Conservation (phyloP, 1,140 invertebrate genomes). For the Hypothenemus hampei region DNA sequence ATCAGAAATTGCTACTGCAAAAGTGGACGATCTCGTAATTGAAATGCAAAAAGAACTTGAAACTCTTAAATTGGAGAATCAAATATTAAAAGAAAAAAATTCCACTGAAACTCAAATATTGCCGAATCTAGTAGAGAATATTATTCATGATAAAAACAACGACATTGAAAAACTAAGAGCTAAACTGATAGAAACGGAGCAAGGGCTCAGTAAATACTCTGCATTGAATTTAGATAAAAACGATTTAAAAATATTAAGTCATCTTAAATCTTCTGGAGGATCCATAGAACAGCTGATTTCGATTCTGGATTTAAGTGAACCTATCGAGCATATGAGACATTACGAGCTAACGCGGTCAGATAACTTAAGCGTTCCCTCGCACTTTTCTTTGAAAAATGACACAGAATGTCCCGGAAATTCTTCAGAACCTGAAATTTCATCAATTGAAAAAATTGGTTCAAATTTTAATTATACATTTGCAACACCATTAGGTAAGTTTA, state of each 20-base stretch:
- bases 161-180: slow-evolving; percentile 60
- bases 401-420: slow-evolving; percentile 45
- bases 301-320: slow-evolving; percentile 32
- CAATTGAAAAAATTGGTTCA: slow-evolving; percentile 34
- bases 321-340: slow-evolving; percentile 22
- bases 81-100: slow-evolving; percentile 49
- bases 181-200: slow-evolving; percentile 50
- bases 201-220: slow-evolving; percentile 47
- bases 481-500: slow-evolving; percentile 18
- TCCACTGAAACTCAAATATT: slow-evolving; percentile 47
- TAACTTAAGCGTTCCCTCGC: background rate
- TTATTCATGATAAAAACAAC: slow-evolving; percentile 62
- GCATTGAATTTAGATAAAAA: slow-evolving; percentile 54
- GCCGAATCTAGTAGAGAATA: slow-evolving; percentile 57
- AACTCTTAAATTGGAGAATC: slow-evolving; percentile 51
- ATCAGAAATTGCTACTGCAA: slow-evolving; percentile 48
- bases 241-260: slow-evolving; percentile 41
- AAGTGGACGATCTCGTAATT: slow-evolving; percentile 50
- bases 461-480: slow-evolving; percentile 29
- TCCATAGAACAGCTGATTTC: slow-evolving; percentile 30
- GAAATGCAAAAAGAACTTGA: slow-evolving; percentile 53
- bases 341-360: slow-evolving; percentile 44
- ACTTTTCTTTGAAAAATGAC: slow-evolving; percentile 35
- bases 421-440: slow-evolving; percentile 37
- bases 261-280: slow-evolving; percentile 40